Conservation (phyloP, 2,113 vertebrate species). For the Ancistrus triradiatus region DNA sequence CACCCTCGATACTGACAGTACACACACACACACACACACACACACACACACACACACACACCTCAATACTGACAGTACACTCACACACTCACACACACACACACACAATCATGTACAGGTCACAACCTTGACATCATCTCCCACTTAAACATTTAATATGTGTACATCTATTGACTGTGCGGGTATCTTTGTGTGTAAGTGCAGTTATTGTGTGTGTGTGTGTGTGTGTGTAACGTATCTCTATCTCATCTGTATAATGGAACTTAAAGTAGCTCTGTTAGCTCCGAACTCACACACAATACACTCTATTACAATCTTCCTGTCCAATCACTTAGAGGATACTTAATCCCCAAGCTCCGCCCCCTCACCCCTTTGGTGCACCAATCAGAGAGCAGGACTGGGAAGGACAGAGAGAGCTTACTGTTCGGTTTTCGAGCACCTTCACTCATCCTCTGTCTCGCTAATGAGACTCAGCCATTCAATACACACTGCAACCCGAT, state of each 20-base stretch:
- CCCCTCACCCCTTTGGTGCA: constrained; percentile 46
- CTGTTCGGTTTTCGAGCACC: constrained; percentile 55
- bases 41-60: not conserved
- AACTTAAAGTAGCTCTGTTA: constrained; percentile 1
- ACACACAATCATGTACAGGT: no score
- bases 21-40: constrained; percentile 8
- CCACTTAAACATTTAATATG: no score
- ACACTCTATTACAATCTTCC: constrained; percentile 24
- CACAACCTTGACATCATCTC: no score
- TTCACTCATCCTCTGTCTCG: constrained; percentile 60
- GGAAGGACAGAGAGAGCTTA: constrained; percentile 60
- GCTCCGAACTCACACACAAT: constrained; percentile 32
- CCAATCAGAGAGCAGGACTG: constrained; percentile 48
- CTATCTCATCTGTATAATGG: constrained; percentile 36
- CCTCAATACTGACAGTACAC: constrained; percentile 54
- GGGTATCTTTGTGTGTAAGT: not conserved
- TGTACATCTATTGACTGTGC: constrained; percentile 2
- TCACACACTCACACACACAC: constrained; percentile 48
- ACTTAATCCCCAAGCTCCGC: constrained; percentile 37
- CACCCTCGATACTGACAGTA: no score
- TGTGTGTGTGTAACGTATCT: constrained; percentile 41
- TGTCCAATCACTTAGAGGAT: constrained; percentile 42
- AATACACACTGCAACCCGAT: constrained; percentile 55
- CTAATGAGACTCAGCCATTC: constrained; percentile 67
- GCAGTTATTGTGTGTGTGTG: constrained; percentile 13